Evolutionary conservation across 2,888 invertebrate genomes (phyloP).

Genomic region (Parascotia fuliginaria): DNA sequence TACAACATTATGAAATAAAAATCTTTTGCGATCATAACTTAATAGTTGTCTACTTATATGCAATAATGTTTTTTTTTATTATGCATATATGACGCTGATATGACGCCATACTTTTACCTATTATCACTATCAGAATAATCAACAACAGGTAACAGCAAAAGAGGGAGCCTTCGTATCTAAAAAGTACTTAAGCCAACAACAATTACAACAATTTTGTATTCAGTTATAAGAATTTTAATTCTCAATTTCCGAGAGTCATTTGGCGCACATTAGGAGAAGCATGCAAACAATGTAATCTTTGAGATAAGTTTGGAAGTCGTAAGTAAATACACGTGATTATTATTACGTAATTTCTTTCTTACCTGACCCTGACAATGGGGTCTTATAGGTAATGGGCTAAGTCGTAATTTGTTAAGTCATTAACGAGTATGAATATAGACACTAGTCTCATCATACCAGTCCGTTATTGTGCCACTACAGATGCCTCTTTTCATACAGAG

Average conservation of each 20-base stretch:
- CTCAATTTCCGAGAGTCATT: constrained; percentile 46
- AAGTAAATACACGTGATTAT: constrained; percentile 52
- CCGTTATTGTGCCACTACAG: too few species aligned
- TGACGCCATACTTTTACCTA: not conserved
- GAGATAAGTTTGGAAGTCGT: constrained; percentile 63
- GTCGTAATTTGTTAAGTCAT: not conserved
- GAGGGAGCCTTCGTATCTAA: not conserved
- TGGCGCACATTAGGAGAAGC: constrained; percentile 62
- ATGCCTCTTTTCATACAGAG: too few species aligned
- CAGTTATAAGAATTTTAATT: constrained; percentile 38
- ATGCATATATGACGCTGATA: too few species aligned
- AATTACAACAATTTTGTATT: constrained; percentile 7
- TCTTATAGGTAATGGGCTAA: constrained; percentile 1
- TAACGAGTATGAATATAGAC: too few species aligned
- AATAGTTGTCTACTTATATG: too few species aligned
- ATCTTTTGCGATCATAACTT: too few species aligned
- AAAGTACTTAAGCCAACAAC: not conserved
- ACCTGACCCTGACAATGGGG: constrained; percentile 45
- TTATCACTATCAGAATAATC: not conserved
- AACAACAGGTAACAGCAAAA: not conserved
- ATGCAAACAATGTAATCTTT: constrained; percentile 74
- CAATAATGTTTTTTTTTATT: too few species aligned
- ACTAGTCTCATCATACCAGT: too few species aligned
- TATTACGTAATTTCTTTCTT: constrained; percentile 53
- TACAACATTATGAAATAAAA: too few species aligned